Percentiles rank a stretch among this genome's conserved stretches.
These are phyloP conservation scores for Ochotona princeps DNA, from an alignment of 2,113 vertebrate species.

Conservation along the genomic window DNA sequence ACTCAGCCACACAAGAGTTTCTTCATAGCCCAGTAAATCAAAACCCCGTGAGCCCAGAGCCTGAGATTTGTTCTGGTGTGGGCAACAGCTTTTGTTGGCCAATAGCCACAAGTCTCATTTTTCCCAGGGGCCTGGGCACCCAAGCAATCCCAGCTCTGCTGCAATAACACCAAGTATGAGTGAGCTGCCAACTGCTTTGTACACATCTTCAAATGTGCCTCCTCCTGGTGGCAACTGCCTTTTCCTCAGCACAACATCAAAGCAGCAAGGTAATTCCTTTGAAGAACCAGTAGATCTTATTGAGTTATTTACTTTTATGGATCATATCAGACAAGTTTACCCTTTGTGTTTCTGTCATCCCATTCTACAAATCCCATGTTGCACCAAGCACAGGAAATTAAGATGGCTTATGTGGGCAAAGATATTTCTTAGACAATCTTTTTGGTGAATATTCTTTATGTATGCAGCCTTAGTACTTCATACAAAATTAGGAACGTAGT, in stretches of 20 bases:
- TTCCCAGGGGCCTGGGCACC: background rate
- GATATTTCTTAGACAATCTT: constrained; percentile 83
- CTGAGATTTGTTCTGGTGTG: background rate
- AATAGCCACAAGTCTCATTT: background rate
- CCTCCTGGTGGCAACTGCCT: too few relatives aligned
- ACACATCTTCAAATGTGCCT: too few relatives aligned
- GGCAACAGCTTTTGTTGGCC: background rate
- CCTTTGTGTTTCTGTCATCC: background rate
- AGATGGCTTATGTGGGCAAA: background rate
- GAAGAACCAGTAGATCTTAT: too few relatives aligned
- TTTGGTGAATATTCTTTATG: constrained; percentile 91
- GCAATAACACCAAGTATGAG: too few relatives aligned
- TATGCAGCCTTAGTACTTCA: constrained; percentile 88
- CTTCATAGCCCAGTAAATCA: background rate
- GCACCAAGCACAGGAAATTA: background rate
- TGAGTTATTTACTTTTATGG: too few relatives aligned
- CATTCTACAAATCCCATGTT: background rate
- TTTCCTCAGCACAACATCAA: too few relatives aligned
- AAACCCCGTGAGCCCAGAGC: background rate
- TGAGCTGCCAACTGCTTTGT: too few relatives aligned
- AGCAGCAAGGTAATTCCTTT: too few relatives aligned
- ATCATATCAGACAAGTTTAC: too few relatives aligned
- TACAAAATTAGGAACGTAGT: constrained; percentile 92
- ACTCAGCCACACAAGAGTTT: background rate
- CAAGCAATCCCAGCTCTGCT: too few relatives aligned